Evolutionary conservation across 2,797 vertebrate genomes (phyloP), one percentile per base, ranked within the genome.

Genomic region (Limnodromus scolopaceus): DNA sequence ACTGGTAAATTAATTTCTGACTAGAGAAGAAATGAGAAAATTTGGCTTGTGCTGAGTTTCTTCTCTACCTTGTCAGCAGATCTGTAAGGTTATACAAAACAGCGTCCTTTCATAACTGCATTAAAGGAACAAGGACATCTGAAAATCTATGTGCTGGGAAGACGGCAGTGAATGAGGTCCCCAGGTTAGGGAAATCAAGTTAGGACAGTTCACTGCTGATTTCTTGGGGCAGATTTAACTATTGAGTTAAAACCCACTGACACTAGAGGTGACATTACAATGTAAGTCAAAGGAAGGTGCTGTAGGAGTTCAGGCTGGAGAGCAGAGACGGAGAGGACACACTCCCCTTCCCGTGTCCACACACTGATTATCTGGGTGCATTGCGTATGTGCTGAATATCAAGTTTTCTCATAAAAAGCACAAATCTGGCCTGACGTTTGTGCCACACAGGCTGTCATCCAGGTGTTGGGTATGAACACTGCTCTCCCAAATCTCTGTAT

Each of bases 1-100:
- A 53, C 89, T 97, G 89, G 93, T 51, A 41, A 93, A 69, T 48
- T 58, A 83, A 74, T 63, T 75, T 91, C 84, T 75, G 41, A 5
- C 48, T 54, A 68, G 64, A 93, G 75, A 90, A 84, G 45, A 58
- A 79, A 60, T 49, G 13, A 79, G 41, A 64, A 55, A 60, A 25
- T 20, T 80, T 57, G 30, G 41, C 43, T 84, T 39, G 17, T 11
- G 57, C 61, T 58, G 2, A 25, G 6, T 55, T 92, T 88, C 57
- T 83, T 89, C 75, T 55, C 30, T 84, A 79, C 45, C 8, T 25
- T 54, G 78, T 58, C 84, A 93, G 89, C 68, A 92, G 60, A 92
- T 84, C 28, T 16, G 1, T 81, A 71, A 94, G 66, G 79, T 93
- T 82, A 68, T 55, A 85, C 34, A 68, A 75, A 92, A 39, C 43